Evolutionary conservation across 2,113 vertebrate genomes (phyloP), one percentile per base, ranked within the genome.

Genomic region (Albula goreensis): DNA sequence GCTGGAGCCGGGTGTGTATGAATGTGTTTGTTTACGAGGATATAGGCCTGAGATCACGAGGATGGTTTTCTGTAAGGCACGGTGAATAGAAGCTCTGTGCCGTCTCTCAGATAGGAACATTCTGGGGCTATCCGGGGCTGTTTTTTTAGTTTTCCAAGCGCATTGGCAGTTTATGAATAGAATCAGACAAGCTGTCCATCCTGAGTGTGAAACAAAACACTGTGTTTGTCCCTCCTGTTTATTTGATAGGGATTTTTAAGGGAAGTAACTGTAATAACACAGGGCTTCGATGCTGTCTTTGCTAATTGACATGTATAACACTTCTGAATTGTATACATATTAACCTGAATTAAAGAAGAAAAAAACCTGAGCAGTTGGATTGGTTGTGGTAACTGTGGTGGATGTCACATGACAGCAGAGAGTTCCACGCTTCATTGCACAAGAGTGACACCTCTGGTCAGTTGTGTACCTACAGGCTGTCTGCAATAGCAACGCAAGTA

Each of bases 21-120:
- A 82, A 56, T 56, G 52, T 82, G 81, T 82, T 82, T 82, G 81
- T 82, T 53, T 82, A 82, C 51, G 10, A 57, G 81, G 81, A 51
- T 31, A 11, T 51, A 31, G 81, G 81, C 81, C 52, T 5, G 1
- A 9, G 81, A 82, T 53, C 52, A 56, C 50, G 79, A 80, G 79
- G 50, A 10, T 12, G 48, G 48, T 50, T 80, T 80, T 80, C 50
- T 50, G 48, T 19, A 3, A 15, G 1, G 11, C 12, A 3, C 79
- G 13, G 9, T 80, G 79, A 50, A 80, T 48, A 17, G 79, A 50
- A 49, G 9, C 79, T 6, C 41, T 80, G 79, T 80, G 25, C 77
- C 19, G 15, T 78, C 77, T 49, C 4, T 2, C 77, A 15, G 77
- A 78, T 49, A 78, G 13, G 31, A 6, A 22, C 77, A 9, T 11